These are phyloP conservation scores for Limnephilus lunatus DNA, from an alignment of 2,888 invertebrate species.

Conservation along the genomic window DNA sequence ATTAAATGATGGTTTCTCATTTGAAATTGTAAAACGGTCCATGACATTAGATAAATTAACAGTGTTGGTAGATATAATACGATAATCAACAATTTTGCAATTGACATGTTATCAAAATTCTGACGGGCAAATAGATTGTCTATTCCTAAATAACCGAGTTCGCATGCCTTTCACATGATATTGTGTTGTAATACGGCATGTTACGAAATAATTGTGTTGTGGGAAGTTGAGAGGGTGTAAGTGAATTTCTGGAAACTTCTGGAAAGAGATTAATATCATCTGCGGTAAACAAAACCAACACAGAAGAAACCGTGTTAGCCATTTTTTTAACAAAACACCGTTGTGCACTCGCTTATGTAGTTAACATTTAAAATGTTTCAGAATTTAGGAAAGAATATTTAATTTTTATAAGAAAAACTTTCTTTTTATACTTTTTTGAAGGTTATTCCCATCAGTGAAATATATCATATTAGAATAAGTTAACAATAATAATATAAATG, in stretches of 20 bases:
- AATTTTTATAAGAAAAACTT: no score
- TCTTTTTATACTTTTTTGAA: no score
- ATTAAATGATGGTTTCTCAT: background rate
- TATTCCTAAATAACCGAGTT: background rate
- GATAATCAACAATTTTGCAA: conserved; percentile 4
- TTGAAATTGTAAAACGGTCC: conserved; percentile 7
- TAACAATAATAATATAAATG: no score
- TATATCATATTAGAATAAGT: no score
- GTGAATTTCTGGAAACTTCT: background rate
- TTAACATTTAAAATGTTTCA: no score
- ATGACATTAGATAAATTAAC: background rate
- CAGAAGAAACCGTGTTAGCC: background rate
- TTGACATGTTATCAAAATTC: conserved; percentile 26
- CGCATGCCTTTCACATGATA: background rate
- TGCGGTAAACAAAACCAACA: background rate
- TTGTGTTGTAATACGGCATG: background rate
- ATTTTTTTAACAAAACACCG: background rate
- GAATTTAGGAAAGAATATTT: no score
- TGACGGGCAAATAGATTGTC: background rate
- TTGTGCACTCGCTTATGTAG: no score
- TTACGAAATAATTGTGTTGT: background rate
- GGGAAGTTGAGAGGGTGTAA: background rate
- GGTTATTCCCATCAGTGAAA: no score
- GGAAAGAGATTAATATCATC: background rate
- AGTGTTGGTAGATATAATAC: background rate